Evolutionary conservation across 2,888 invertebrate genomes (phyloP), one percentile per base, ranked within the genome.

Genomic region (Eubasilissa splendida): DNA sequence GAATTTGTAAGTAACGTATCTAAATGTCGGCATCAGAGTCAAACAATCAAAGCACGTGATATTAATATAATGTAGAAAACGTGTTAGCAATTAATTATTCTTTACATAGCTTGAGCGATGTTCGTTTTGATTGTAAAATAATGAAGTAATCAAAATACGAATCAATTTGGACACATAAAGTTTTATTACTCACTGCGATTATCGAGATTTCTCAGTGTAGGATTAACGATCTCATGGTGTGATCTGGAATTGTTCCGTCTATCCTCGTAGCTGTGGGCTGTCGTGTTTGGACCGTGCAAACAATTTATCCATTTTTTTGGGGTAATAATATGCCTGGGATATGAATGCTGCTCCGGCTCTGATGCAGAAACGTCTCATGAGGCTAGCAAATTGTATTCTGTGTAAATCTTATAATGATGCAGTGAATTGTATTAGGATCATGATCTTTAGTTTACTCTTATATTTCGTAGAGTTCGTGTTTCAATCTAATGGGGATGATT

Each of bases 81-180:
- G n/a, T 58, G n/a, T 58, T 3, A 58, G n/a, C 58, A 58, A 58
- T 58, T 58, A n/a, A 58, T 58, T 58, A 58, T 58, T 33, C 33
- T 9, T 3, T 63, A 63, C 4, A 10, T 12, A 63, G 11, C 11
- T 12, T 11, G 0, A 63, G 63, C 12, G 63, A 33, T 63, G n/a
- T 33, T 63, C 58, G 58, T 50, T 50, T n/a, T 68, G 33, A 14
- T 52, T 68, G 14, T 12, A 8, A 68, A 52, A 68, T 68, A 68
- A 68, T 68, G 68, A 50, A 68, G 52, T 52, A 14, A 68, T 68
- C 52, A 68, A 68, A 68, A n/a, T 52, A 14, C n/a, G 68, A 52
- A 68, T 68, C 52, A 68, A 68, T 68, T 68, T 50, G 14, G 52
- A 50, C n/a, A 14, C 52, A 68, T 68, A 68, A 68, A 68, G 9